Percentiles rank a stretch among this genome's conserved stretches.
These are phyloP conservation scores for Steinernema khuongi DNA, from an alignment of 1,140 invertebrate species.

Conservation along the genomic window DNA sequence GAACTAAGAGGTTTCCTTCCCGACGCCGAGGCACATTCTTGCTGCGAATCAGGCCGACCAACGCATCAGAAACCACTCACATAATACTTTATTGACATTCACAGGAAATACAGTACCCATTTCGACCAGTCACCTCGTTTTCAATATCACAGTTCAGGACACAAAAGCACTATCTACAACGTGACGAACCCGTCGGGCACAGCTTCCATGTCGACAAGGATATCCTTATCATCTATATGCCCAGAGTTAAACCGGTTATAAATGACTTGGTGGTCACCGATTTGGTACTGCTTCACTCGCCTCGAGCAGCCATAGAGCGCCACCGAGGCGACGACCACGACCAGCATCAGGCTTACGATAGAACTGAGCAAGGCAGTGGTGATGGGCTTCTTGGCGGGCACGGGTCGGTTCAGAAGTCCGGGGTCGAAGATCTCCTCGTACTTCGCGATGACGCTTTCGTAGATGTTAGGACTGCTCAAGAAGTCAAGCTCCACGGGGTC, in stretches of 20 bases:
- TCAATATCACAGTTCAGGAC: too few species aligned
- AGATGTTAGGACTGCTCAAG: not conserved
- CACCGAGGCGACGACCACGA: not conserved
- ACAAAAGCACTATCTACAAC: too few species aligned
- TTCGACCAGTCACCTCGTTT: too few species aligned
- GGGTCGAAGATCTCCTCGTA: not conserved
- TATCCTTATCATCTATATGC: not conserved
- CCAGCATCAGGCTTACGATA: not conserved
- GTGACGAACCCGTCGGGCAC: not conserved
- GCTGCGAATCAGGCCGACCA: too few species aligned
- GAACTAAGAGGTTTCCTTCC: too few species aligned
- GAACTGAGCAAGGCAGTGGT: not conserved
- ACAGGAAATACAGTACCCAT: too few species aligned
- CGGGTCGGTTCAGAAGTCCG: not conserved
- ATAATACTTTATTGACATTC: too few species aligned
- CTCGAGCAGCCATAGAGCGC: not conserved
- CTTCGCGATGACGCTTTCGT: not conserved
- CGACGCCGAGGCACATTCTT: too few species aligned
- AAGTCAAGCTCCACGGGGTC: not conserved
- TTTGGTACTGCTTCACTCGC: not conserved
- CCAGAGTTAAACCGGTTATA: not conserved
- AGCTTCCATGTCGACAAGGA: not conserved
- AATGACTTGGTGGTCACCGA: not conserved
- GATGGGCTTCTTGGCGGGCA: not conserved
- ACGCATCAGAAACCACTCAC: too few species aligned